Evolutionary conservation across 1,140 invertebrate species (phyloP), one percentile per base, ranked within the genome.

Genomic region (Drosophila ohnishii): DNA sequence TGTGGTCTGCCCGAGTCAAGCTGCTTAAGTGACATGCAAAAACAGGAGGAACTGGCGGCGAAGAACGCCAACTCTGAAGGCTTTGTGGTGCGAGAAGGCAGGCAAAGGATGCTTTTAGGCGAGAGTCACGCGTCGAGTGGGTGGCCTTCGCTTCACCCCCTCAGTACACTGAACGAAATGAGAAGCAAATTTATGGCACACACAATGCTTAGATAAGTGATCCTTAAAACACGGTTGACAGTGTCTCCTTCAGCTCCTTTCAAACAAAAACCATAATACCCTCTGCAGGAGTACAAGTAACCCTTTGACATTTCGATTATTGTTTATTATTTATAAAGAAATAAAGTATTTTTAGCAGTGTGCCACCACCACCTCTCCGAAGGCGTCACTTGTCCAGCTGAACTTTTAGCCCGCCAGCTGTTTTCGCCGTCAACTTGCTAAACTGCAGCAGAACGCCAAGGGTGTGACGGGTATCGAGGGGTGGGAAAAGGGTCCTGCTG

Each of bases 371-470:
- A 19, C 58, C 44, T 22, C 19, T 60, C 9, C 25, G 35, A 48
- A 30, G 22, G 55, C 58, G 39, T 44, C 40, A 62, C 57, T 83
- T 83, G 80, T 71, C 53, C 77, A 77, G 73, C 32, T 45, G 44
- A 64, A 78, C 58, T 81, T 78, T 85, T 62, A 78, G 70, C 60
- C 61, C 66, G 30, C 55, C 70, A 75, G 62, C 66, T 75, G 78
- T 48, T 60, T 56, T 55, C 39, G 51, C 64, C 61, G 55, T 77
- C 69, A 77, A 47, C 51, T 58, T 42, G 45, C 63, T 64, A 63
- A 71, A 51, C 30, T 28, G 40, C 48, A 14, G 34, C 32, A 37
- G 35, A 28, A 10, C 5, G 45, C 45, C 25, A 28, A 13, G 45
- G 8, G 25, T 28, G 45, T 47, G 25, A 28, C 7, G 8, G 25